Evolutionary conservation across 2,888 invertebrate species (phyloP), one percentile per base, ranked within the genome.

Genomic region (Erebia palarica): DNA sequence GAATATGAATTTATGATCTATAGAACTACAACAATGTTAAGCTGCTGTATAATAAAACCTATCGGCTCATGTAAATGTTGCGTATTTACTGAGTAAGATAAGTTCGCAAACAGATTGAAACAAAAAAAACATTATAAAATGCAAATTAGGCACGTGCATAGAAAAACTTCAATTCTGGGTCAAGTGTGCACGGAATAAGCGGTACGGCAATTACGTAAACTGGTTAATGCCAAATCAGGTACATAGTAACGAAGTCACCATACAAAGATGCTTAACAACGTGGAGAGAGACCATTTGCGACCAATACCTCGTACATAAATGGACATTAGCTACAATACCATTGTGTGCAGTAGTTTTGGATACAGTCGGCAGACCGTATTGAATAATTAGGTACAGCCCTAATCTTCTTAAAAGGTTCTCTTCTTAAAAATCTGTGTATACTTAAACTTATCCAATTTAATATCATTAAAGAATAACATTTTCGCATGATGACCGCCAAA

Each of bases 141-240:
- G 36, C 53, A 65, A 65, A 65, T 65, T 16, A 65, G 18, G 65
- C 55, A 72, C 44, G 74, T 75, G 72, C 72, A 75, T 77, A 76
- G 76, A 75, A 78, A 78, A 76, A 75, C 76, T 75, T 67, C 61
- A 70, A 66, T 70, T 69, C 76, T 76, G 67, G 79, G 79, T 79
- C 78, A 80, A 84, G 83, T 84, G 82, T 80, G 80, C 78, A 77
- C 78, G 75, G 79, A 80, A 82, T 80, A 77, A 84, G 84, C 86
- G 81, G 80, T 57, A 77, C 76, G 71, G 81, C 80, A 84, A 85
- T 85, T 83, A 84, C 80, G 81, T 82, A 81, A 84, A 86, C 82
- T 77, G 71, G 65, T 64, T 66, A 66, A 68, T 71, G 66, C 60
- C 68, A 58, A 73, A 71, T 68, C 65, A 44, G 53, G 42, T 53